These are phyloP conservation scores for Montipora cactus DNA, from an alignment of 64 coral and sea anemone genomes.

Conservation along the genomic window DNA sequence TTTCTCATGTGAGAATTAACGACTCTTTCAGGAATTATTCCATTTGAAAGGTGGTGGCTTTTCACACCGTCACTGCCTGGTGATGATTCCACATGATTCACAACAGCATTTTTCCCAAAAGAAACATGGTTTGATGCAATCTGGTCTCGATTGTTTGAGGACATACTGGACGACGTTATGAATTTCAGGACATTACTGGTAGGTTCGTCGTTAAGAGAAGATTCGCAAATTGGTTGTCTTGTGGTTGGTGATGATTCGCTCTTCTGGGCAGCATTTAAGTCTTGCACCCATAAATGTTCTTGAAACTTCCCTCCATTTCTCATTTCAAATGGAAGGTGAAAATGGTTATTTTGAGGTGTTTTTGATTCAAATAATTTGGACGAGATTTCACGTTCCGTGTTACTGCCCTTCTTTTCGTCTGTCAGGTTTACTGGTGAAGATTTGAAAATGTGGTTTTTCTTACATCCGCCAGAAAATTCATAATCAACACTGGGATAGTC, in stretches of 20 bases:
- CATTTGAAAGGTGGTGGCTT: not conserved
- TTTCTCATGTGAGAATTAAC: not conserved
- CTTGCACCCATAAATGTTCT: not conserved
- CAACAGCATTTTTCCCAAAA: not conserved
- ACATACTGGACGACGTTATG: not conserved
- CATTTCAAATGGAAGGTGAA: not conserved
- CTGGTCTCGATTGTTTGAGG: not conserved
- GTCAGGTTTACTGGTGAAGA: not conserved
- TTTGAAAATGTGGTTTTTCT: not conserved
- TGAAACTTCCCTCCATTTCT: not conserved
- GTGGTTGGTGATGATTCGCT: not conserved
- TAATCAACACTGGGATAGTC: not conserved
- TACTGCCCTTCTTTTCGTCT: not conserved
- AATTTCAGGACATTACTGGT: not conserved
- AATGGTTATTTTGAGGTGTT: not conserved
- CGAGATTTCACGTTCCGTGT: not conserved
- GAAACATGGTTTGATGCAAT: not conserved
- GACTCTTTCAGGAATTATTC: slow-evolving; percentile 17
- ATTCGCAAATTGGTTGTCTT: not conserved
- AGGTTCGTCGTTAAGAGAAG: not conserved
- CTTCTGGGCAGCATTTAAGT: not conserved
- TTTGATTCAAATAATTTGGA: not conserved
- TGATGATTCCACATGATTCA: not conserved
- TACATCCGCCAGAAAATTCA: not conserved
- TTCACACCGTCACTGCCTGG: not conserved